Conservation (phyloP, 2,888 invertebrate species). For the Tridacna crocea region DNA sequence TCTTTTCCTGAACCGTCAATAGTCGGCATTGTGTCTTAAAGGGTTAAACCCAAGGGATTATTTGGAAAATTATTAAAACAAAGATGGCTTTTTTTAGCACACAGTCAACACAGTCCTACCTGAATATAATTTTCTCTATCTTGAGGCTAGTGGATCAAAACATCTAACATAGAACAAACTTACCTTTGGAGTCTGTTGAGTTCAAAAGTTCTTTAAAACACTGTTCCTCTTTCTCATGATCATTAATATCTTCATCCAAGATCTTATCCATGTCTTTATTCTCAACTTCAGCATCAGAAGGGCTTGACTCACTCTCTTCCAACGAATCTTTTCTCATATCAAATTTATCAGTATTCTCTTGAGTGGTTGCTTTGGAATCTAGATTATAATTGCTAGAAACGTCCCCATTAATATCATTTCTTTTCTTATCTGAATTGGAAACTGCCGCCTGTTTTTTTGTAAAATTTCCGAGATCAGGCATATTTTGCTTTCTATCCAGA, state of each 20-base stretch:
- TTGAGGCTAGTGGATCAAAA: too few species aligned
- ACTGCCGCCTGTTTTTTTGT: conserved; percentile 3
- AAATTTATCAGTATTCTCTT: neutral
- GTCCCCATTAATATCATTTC: conserved; percentile 14
- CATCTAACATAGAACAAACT: neutral
- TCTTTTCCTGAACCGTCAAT: too few species aligned
- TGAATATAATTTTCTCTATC: too few species aligned
- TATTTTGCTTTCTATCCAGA: conserved; percentile 49
- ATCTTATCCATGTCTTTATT: conserved; percentile 53
- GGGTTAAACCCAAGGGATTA: too few species aligned
- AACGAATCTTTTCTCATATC: conserved; percentile 4
- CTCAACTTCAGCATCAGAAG: neutral
- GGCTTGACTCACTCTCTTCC: neutral
- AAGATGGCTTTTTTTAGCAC: too few species aligned
- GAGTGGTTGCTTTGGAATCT: neutral
- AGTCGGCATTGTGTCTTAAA: too few species aligned
- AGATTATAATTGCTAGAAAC: conserved; percentile 18
- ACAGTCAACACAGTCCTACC: too few species aligned
- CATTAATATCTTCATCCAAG: conserved; percentile 56
- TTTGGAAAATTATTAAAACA: too few species aligned
- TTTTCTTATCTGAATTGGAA: neutral
- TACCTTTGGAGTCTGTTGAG: conserved; percentile 40
- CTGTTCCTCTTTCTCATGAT: conserved; percentile 48
- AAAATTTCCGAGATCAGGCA: conserved; percentile 32
- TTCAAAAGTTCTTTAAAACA: conserved; percentile 14